phyloP scores from a whole-genome alignment of 2,113 vertebrate genomes.

The Laticauda colubrina region DNA sequence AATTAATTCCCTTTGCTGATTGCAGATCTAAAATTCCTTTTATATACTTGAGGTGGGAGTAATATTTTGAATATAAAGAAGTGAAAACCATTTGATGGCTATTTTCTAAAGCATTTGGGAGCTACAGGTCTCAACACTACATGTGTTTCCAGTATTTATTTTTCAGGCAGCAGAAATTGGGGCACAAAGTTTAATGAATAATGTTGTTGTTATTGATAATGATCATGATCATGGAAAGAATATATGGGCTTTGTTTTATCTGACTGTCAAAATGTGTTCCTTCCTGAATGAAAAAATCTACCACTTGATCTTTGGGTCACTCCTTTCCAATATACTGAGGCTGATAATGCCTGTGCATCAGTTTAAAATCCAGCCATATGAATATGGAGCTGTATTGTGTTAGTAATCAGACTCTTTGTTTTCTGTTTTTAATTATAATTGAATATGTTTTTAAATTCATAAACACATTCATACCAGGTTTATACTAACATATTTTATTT shows the following conservation, averaged over 20 bases:
- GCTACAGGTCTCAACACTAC: neutral
- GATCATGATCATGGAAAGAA: neutral
- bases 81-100: neutral
- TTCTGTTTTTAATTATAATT: neutral
- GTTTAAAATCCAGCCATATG: neutral
- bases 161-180: neutral
- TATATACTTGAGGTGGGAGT: neutral
- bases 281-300: neutral
- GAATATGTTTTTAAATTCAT: neutral
- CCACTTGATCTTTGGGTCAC: neutral
- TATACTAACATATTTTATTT: neutral
- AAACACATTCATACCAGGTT: neutral
- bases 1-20: constrained; percentile 26
- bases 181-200: neutral
- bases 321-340: neutral
- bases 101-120: neutral
- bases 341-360: neutral
- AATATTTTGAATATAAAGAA: neutral
- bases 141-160: neutral
- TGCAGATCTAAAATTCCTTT: constrained; percentile 12
- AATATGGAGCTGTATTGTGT: neutral
- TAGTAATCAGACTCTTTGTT: neutral
- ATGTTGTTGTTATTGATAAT: neutral
- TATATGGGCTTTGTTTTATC: neutral
- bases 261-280: neutral